A percentile compares a stretch with the other conserved stretches of the same genome.
These are phyloP conservation scores for Alcis repandata DNA, from an alignment of 2,888 invertebrate species.

Conservation along the genomic window DNA sequence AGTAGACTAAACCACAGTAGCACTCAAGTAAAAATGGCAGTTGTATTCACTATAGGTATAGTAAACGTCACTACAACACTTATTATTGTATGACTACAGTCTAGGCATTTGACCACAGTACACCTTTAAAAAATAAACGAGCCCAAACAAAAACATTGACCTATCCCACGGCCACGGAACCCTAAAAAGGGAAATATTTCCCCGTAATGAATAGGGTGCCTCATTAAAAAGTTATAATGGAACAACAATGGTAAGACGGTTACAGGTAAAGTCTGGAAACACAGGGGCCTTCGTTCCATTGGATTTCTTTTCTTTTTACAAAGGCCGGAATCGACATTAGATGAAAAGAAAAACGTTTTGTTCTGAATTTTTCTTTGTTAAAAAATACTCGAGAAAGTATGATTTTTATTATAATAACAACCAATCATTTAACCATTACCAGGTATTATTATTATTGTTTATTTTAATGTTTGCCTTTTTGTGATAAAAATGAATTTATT, in stretches of 20 bases:
- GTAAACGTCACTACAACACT: too few species aligned
- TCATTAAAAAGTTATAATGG: slow-evolving; percentile 57
- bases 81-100: too few species aligned
- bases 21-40: too few species aligned
- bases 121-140: background rate
- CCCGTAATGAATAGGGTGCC: slow-evolving; percentile 44
- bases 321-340: slow-evolving; percentile 13
- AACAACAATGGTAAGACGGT: slow-evolving; percentile 43
- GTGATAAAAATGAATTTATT: too few species aligned
- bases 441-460: background rate
- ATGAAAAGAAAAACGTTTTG: slow-evolving; percentile 2
- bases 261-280: slow-evolving; percentile 10
- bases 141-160: background rate
- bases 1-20: too few species aligned
- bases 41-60: too few species aligned
- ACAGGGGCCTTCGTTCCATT: background rate
- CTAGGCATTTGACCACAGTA: too few species aligned
- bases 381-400: background rate
- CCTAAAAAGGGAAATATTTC: slow-evolving; percentile 40
- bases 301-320: background rate
- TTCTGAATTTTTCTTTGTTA: slow-evolving; percentile 4
- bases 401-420: background rate
- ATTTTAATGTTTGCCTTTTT: too few species aligned
- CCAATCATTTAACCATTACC: too few species aligned
- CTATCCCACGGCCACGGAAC: slow-evolving; percentile 18